Evolutionary conservation across 2,797 vertebrate genomes (phyloP), one percentile per base, ranked within the genome.

Genomic region (Apogon talboti): DNA sequence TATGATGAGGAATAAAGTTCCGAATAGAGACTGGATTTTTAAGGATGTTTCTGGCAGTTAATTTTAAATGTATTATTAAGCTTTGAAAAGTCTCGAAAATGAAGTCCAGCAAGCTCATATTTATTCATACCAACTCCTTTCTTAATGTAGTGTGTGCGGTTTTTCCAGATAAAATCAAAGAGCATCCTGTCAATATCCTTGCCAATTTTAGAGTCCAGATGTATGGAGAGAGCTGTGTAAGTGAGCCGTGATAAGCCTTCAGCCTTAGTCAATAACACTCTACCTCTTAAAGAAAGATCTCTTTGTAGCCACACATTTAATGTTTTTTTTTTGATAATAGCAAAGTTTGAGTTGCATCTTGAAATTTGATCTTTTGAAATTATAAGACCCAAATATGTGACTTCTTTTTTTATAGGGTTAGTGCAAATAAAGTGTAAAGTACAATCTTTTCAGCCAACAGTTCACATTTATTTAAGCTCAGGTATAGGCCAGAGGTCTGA

Each of bases 281-380:
- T 28, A 6, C 38, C 37, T 28, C 18, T 16, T n/a, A 52, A 3
- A 1, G 60, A 63, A 4, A 45, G 4, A 11, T 52, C 40, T 43
- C 41, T n/a, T n/a, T n/a, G n/a, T 41, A 63, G 60, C 38, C 48
- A 63, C 15, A 33, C 18, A 35, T 52, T 51, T 10, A 63, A 63
- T 33, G 15, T 18, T 21, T 63, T 52, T 35, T 63, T 40, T 12
- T 40, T 49, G 41, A 40, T 63, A 16, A 30, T 42, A 6, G n/a
- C 30, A 18, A 42, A 50, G 2, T 16, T 50, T 9, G 21, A 11
- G 21, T 9, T 9, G 16, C 44, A 46, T 46, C 15, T 46, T 18
- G 18, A 16, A 10, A 11, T 9, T 4, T 47, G 45, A 21, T 47
- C 13, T 18, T 21, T 47, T 21, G 45, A 11, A 5, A 47, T 21